Evolutionary conservation across 2,797 vertebrate genomes (phyloP).

Genomic region (Coregonus suidteri): DNA sequence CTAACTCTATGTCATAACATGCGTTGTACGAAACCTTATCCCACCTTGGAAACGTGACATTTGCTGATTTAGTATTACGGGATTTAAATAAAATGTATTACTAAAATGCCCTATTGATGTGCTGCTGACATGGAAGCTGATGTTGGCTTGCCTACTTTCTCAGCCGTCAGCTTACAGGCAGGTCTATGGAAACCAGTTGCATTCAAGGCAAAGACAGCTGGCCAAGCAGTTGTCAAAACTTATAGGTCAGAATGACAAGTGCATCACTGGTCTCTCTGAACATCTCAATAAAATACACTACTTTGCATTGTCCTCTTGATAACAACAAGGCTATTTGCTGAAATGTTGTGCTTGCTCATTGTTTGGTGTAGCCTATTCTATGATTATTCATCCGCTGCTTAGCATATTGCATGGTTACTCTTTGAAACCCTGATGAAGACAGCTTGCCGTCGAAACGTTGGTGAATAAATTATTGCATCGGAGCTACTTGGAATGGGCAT

Average conservation of each 20-base stretch:
- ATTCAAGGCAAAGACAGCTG: not conserved
- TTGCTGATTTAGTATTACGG: not conserved
- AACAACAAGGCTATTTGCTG: too few species aligned
- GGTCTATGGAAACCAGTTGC: not conserved
- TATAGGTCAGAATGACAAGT: not conserved
- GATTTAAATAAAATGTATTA: too few species aligned
- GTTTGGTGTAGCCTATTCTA: not conserved
- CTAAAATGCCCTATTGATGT: conserved; percentile 5
- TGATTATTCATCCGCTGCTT: not conserved
- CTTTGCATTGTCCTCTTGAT: too few species aligned
- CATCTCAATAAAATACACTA: too few species aligned
- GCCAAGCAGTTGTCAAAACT: conserved; percentile 10
- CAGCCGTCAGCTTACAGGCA: not conserved
- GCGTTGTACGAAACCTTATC: too few species aligned
- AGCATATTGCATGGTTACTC: conserved; percentile 8
- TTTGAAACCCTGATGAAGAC: too few species aligned
- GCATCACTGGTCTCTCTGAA: too few species aligned
- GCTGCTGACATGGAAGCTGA: not conserved
- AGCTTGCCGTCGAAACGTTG: too few species aligned
- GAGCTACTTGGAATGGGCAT: too few species aligned
- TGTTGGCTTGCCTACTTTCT: not conserved
- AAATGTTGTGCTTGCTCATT: not conserved
- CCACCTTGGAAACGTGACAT: conserved; percentile 14
- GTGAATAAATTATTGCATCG: not conserved
- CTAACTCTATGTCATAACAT: too few species aligned